Evolutionary conservation across 2,113 vertebrate genomes (phyloP).

Genomic region (Ochotona curzoniae): DNA sequence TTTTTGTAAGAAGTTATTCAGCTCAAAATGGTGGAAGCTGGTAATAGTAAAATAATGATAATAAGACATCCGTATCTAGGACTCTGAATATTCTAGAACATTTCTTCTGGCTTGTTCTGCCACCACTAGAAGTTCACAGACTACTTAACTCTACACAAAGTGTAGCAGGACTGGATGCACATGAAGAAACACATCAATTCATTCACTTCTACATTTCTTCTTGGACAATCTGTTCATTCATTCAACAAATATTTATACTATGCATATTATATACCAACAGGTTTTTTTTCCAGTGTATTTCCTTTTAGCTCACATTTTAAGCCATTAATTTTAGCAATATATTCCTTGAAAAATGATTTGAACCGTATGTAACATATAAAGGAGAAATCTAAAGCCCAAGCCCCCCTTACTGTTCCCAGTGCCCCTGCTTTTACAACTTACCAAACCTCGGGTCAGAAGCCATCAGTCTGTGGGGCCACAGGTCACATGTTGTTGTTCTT

Average conservation of each 20-base stretch:
- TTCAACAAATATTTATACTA: neutral
- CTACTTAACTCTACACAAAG: neutral
- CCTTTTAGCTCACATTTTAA: neutral
- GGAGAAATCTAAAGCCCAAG: neutral
- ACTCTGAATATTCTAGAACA: neutral
- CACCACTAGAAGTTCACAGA: neutral
- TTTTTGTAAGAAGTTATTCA: neutral
- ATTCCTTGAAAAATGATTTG: neutral
- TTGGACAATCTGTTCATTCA: neutral
- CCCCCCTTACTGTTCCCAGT: neutral
- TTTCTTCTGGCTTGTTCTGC: neutral
- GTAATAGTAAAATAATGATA: neutral
- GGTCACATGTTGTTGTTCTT: neutral
- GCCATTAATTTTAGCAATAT: neutral
- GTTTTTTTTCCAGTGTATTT: neutral
- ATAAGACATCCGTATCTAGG: neutral
- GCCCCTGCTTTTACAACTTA: neutral
- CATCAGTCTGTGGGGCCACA: neutral
- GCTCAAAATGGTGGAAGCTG: neutral
- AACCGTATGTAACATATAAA: neutral
- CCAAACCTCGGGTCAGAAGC: neutral
- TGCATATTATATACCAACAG: neutral
- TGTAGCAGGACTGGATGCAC: neutral
- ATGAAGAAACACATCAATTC: neutral
- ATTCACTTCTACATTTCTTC: neutral